Conservation (phyloP, 1,140 invertebrate species). For the Drosophila bifasciata region DNA sequence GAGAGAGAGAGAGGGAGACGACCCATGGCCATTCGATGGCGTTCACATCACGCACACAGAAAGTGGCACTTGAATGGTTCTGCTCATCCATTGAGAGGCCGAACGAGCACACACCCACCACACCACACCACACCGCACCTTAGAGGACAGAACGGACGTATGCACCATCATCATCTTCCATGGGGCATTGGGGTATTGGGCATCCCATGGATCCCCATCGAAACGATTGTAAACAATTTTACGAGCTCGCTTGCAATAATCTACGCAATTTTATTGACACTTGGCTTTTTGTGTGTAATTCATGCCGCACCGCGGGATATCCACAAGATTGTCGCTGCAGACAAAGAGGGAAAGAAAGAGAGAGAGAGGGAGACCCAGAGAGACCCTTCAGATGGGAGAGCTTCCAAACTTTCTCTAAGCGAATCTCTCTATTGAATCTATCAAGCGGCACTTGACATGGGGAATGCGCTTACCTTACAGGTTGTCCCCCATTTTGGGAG, state of each 20-base stretch:
- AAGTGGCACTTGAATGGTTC: slow-evolving; percentile 71
- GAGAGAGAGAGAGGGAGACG: neutral
- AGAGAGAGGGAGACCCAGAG: too few relatives aligned
- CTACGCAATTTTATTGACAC: slow-evolving; percentile 82
- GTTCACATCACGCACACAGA: slow-evolving; percentile 63
- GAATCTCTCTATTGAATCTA: slow-evolving; percentile 18
- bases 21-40: slow-evolving; percentile 4
- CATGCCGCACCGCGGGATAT: slow-evolving; percentile 62
- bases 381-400: slow-evolving; percentile 21
- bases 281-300: slow-evolving; percentile 69
- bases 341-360: neutral
- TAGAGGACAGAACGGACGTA: neutral
- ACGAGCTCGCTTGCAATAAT: slow-evolving; percentile 78
- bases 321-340: slow-evolving; percentile 20
- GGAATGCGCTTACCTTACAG: slow-evolving; percentile 58
- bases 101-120: slow-evolving; percentile 2
- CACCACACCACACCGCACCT: neutral
- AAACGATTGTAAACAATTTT: slow-evolving; percentile 77
- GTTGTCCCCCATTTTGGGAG: slow-evolving; percentile 46
- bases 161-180: neutral
- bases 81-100: slow-evolving; percentile 32
- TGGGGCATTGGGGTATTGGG: too few relatives aligned
- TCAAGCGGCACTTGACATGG: slow-evolving; percentile 48
- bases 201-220: neutral
- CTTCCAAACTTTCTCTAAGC: slow-evolving; percentile 34